Base-by-base conservation (phyloP, 2,888 invertebrate genomes). In the Zygaena filipendulae region DNA sequence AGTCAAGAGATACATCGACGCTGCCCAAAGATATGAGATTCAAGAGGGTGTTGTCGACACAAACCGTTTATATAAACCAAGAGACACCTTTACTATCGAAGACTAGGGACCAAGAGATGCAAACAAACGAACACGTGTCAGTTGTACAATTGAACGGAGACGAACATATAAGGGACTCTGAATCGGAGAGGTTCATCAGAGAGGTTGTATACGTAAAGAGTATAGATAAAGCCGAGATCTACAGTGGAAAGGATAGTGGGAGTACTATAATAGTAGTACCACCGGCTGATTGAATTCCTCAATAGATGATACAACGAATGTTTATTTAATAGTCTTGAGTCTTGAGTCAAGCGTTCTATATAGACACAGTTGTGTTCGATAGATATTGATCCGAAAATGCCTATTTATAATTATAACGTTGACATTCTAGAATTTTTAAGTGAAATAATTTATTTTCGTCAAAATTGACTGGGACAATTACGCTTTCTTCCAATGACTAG, bases 21-120 rank as follows among this genome's bases (percentile, higher is more conserved):
- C 28, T 79, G 19, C 79, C 79, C 0, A 79, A 77, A 49, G 77
- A 79, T 21, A 77, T 79, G 79, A 54, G 77, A 25, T 77, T 79
- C 36, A 52, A 72, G 2, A 75, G 71, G 50, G 75, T 70, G 0
- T 39, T 56, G 18, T 77, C 77, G 0, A 71, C 77, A 0, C 77
- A 77, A 49, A 74, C 74, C 0, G 75, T 79, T 2, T 75, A 75
- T 30, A 70, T 77, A 1, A 58, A 47, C 32, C 61, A 55, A n/a
- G 71, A 71, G 33, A 67, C 74, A 23, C 69, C 72, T 0, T 3
- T 49, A 1, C 27, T 52, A 2, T 10, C 25, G 2, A 13, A 36
- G 10, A 40, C 36, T 22, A 50, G 33, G 11, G 52, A 63, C n/a
- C 52, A 48, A 21, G 59, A 52, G 25, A 42, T 60, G 1, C 58